These are phyloP conservation scores for Streptopelia turtur DNA, from an alignment of 2,797 vertebrate species.

Conservation along the genomic window DNA sequence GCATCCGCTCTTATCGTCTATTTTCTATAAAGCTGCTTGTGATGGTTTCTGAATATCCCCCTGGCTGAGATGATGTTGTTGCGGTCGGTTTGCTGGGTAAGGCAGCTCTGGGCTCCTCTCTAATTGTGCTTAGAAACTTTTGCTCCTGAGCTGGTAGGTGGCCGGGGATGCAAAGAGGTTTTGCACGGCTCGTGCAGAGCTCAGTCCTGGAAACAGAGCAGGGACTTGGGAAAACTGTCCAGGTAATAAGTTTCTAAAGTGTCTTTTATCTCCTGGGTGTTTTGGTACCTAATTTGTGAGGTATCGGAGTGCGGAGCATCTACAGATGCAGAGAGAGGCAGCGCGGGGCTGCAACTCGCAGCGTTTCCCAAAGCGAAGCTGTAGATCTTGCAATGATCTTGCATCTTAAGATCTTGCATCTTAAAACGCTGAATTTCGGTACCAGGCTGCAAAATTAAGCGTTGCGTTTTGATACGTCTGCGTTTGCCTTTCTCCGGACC, in stretches of 20 bases:
- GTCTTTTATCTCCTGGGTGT: rapidly evolving
- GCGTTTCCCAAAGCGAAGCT: rapidly evolving
- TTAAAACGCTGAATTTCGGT: rapidly evolving
- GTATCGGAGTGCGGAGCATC: neutral
- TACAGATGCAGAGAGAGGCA: neutral
- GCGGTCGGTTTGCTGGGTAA: neutral
- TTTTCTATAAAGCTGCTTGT: conserved; percentile 72
- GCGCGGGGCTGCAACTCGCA: rapidly evolving
- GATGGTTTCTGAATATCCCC: neutral
- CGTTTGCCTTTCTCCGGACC: rapidly evolving
- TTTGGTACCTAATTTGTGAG: neutral
- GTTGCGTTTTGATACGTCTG: rapidly evolving
- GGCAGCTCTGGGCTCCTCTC: neutral
- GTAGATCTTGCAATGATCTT: rapidly evolving
- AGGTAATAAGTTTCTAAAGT: neutral
- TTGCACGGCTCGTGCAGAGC: neutral
- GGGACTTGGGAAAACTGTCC: rapidly evolving
- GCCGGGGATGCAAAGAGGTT: neutral
- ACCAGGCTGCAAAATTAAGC: rapidly evolving
- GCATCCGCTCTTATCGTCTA: neutral
- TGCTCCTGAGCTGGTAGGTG: neutral
- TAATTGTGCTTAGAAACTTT: neutral
- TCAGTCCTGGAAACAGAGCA: neutral
- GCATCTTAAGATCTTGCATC: too few species aligned
- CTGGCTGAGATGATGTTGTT: neutral